A percentile compares a stretch with the other conserved stretches of the same genome.
Conservation (phyloP, 1,140 invertebrate genomes). For the Bombus balteatus region DNA sequence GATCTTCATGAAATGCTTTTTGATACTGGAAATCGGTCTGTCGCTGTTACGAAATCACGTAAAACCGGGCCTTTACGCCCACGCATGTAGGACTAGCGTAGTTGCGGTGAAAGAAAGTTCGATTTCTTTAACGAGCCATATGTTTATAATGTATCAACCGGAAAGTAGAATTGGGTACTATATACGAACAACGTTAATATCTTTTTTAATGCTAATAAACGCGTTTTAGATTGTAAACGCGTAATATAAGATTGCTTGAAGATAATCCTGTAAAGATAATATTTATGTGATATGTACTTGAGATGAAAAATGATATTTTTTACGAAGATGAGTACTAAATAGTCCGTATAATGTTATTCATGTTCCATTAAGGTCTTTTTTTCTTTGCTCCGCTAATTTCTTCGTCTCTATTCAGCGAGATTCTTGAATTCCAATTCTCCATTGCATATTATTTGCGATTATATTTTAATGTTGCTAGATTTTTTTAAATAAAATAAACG, state of each 20-base stretch:
- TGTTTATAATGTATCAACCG: constrained; percentile 43
- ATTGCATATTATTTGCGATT: no score
- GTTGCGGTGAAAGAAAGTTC: constrained; percentile 60
- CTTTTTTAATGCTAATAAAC: neutral
- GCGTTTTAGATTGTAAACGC: neutral
- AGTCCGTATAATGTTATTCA: no score
- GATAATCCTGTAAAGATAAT: neutral
- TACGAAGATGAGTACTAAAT: neutral
- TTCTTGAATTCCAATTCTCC: no score
- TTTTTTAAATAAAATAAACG: neutral
- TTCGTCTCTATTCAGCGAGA: neutral
- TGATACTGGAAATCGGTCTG: constrained; percentile 66
- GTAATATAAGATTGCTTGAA: neutral
- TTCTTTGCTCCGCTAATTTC: neutral
- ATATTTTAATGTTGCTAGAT: neutral
- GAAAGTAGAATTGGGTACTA: constrained; percentile 12
- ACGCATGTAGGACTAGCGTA: constrained; percentile 44
- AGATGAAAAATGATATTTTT: neutral
- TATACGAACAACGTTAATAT: neutral
- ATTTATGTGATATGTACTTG: neutral
- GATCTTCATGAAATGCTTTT: constrained; percentile 62
- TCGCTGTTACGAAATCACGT: constrained; percentile 66
- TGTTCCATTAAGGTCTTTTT: neutral
- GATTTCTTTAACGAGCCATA: constrained; percentile 60
- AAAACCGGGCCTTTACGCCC: constrained; percentile 68